Conservation (phyloP, 2,797 vertebrate genomes). For the Mallotus villosus region DNA sequence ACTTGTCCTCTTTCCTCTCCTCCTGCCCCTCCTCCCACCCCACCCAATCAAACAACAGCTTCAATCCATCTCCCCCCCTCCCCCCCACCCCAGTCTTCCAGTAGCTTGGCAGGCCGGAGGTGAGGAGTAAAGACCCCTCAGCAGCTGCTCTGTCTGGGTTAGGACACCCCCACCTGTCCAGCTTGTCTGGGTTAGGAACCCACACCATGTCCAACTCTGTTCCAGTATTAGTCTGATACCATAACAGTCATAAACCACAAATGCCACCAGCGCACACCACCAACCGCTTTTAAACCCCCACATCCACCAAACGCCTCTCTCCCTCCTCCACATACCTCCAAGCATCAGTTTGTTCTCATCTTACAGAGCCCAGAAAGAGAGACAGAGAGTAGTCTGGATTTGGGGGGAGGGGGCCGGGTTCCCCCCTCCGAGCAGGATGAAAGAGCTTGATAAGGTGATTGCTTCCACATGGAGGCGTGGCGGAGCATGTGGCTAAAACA, state of each 20-base stretch:
- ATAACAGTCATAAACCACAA: too few species aligned
- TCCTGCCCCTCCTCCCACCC: conserved; percentile 34
- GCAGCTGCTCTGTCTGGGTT: conserved; percentile 59
- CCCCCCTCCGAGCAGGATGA: conserved; percentile 55
- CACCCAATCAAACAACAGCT: conserved; percentile 50
- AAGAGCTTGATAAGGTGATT: conserved; percentile 65
- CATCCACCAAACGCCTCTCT: not conserved
- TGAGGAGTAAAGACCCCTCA: conserved; percentile 66
- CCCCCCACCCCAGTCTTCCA: not conserved
- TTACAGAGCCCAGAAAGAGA: conserved; percentile 18
- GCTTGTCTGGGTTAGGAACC: conserved; percentile 30
- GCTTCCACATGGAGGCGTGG: conserved; percentile 62
- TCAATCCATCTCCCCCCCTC: not conserved
- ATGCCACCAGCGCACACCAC: not conserved
- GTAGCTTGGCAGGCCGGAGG: conserved; percentile 61
- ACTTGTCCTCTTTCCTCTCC: not conserved
- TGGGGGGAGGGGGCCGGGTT: conserved; percentile 31
- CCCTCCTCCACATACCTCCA: not conserved
- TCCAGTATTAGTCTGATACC: not conserved
- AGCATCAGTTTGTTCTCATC: conserved; percentile 27
- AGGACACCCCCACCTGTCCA: not conserved
- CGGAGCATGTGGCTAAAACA: conserved; percentile 31
- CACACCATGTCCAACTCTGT: conserved; percentile 6
- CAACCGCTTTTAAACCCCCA: not conserved
- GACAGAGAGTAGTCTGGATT: conserved; percentile 17